Evolutionary conservation across 2,113 vertebrate genomes (phyloP).

Genomic region (Glareola pratincola): DNA sequence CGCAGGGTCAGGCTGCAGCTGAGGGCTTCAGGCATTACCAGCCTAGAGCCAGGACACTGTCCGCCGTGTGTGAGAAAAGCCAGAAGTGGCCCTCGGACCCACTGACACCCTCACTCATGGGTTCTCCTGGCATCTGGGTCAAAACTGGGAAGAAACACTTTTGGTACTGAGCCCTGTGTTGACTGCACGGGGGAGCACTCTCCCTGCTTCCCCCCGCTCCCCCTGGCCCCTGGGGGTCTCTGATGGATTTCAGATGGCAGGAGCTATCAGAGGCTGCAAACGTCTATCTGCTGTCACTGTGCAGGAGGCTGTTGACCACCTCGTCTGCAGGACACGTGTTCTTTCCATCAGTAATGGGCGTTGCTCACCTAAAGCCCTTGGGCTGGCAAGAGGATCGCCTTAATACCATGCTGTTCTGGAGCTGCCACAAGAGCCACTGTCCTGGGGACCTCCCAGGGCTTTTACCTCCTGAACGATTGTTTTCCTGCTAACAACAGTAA

Average conservation of each 20-base stretch:
- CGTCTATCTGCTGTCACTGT: accelerated
- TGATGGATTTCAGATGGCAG: not conserved
- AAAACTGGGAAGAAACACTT: not conserved
- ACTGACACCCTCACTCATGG: not conserved
- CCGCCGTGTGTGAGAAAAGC: not conserved
- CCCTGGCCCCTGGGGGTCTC: not conserved
- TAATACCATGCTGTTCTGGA: not conserved
- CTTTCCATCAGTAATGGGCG: not conserved
- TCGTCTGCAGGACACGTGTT: not conserved
- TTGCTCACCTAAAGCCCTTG: not conserved
- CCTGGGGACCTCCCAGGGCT: not conserved
- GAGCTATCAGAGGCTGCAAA: not conserved
- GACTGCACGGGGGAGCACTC: accelerated
- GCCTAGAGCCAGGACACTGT: not conserved
- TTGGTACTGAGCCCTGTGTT: not conserved
- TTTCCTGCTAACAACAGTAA: not conserved
- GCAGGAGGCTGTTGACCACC: not conserved
- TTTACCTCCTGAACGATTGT: not conserved
- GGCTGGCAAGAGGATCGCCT: not conserved
- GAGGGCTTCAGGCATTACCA: not conserved
- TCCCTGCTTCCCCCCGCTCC: not conserved
- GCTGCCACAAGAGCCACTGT: not conserved
- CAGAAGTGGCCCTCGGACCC: not conserved
- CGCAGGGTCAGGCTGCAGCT: not conserved
- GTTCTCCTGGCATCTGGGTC: not conserved